phyloP scores from a whole-genome alignment of 2,797 vertebrate genomes.

The Trematocara caparti region DNA sequence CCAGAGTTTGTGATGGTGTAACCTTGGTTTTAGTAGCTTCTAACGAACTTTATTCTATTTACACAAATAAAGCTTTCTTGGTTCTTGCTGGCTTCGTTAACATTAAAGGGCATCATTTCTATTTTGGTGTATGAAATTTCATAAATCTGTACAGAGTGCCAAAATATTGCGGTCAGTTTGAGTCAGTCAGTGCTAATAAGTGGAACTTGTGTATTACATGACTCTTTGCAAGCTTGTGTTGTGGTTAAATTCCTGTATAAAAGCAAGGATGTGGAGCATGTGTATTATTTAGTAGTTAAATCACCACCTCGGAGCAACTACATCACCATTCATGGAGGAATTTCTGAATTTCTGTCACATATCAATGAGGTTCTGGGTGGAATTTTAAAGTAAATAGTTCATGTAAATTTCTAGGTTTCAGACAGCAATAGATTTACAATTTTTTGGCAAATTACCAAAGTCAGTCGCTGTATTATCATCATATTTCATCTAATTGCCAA shows the following conservation, averaged over 20 bases:
- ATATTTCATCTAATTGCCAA: not conserved
- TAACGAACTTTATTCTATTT: not conserved
- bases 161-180: not conserved
- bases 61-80: not conserved
- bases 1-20: not conserved
- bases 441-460: not conserved
- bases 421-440: not conserved
- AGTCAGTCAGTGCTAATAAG: not conserved
- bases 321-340: not conserved
- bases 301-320: not conserved
- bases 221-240: not conserved
- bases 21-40: not conserved
- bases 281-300: not conserved
- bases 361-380: not conserved
- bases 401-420: not conserved
- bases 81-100: not conserved
- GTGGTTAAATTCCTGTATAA: not conserved
- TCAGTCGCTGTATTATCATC: not conserved
- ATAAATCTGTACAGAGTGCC: rapidly evolving
- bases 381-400: not conserved
- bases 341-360: not conserved
- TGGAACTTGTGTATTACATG: not conserved
- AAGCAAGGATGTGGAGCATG: not conserved
- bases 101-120: not conserved
- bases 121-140: not conserved